phyloP scores from a whole-genome alignment of 1,140 invertebrate genomes.

The Probaryconus sp. region DNA sequence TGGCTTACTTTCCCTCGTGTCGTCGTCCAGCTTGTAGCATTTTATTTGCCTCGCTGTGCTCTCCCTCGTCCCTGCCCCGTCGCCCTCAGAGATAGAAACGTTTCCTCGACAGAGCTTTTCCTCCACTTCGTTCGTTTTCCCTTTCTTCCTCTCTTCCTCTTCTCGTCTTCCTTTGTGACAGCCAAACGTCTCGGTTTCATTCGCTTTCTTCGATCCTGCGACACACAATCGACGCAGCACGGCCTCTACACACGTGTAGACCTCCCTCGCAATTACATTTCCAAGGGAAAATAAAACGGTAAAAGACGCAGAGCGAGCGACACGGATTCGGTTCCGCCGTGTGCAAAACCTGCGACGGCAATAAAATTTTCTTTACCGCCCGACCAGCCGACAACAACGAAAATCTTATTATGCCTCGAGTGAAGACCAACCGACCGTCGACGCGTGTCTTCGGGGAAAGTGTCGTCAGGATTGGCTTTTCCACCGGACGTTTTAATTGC shows the following conservation, averaged over 20 bases:
- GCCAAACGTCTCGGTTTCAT: slow-evolving; percentile 53
- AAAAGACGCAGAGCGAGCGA: slow-evolving; percentile 7
- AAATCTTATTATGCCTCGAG: too few relatives aligned
- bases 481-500: too few relatives aligned
- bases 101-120: too few relatives aligned
- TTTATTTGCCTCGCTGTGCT: slow-evolving; percentile 25
- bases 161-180: slow-evolving; percentile 26
- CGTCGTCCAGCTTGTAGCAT: slow-evolving; percentile 36
- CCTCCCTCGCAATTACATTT: slow-evolving; percentile 40
- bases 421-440: too few relatives aligned
- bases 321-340: slow-evolving; percentile 35
- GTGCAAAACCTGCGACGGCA: slow-evolving; percentile 10
- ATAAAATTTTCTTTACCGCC: slow-evolving; percentile 27
- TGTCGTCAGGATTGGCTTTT: too few relatives aligned
- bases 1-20: slow-evolving; percentile 28
- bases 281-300: slow-evolving; percentile 29
- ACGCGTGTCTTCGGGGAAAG: too few relatives aligned
- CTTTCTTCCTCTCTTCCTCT: slow-evolving; percentile 27
- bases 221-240: slow-evolving; percentile 28
- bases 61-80: slow-evolving; percentile 2
- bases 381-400: too few relatives aligned
- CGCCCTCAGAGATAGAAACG: slow-evolving; percentile 6
- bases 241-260: slow-evolving; percentile 9
- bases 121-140: not conserved
- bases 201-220: slow-evolving; percentile 28